Base-by-base conservation (phyloP, 1,140 invertebrate species). In the Caenorhabditis inopinata region DNA sequence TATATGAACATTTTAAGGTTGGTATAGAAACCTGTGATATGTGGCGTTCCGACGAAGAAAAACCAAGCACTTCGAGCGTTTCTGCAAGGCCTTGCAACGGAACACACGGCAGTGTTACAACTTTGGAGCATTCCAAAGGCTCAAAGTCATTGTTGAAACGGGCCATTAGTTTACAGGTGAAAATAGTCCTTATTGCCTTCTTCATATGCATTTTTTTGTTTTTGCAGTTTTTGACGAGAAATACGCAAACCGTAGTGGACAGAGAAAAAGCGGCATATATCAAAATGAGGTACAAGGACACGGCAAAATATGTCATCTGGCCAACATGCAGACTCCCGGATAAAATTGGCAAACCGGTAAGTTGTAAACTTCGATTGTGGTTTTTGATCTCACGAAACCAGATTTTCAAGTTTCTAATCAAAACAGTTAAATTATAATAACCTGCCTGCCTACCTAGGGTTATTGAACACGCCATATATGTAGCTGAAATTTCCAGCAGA, bases 291-390 rank as follows among this genome's bases (percentile, higher is more conserved):
- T 79, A 79, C 68, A 79, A 79, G 48, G 78, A 79, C 48, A 62
- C 58, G 18, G 78, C 78, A n/a, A 79, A 79, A 48, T 74, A 74
- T 38, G 78, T 79, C 4, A 79, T 79, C 38, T 79, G 78, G 78
- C 78, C 78, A 11, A 21, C 14, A 6, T 79, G 78, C 35, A 29
- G 78, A 4, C 58, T 75, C 21, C 58, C 58, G 58, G 32, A 68
- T 21, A 68, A 68, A 27, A 68, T 68, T 21, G 58, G 38, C 3
- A 29, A 68, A 3, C 58, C 58, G 9, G 58, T 51, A 25, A 51
- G 47, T 68, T 42, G n/a, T n/a, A n/a, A n/a, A n/a, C n/a, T n/a
- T n/a, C n/a, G n/a, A n/a, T n/a, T 14, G 6, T 42, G 38, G 14
- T 7, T 42, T 42, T 42, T 42, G 38, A 42, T 7, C 14, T 14